Conservation (phyloP, 2,797 vertebrate genomes). For the Xyrichtys novacula region DNA sequence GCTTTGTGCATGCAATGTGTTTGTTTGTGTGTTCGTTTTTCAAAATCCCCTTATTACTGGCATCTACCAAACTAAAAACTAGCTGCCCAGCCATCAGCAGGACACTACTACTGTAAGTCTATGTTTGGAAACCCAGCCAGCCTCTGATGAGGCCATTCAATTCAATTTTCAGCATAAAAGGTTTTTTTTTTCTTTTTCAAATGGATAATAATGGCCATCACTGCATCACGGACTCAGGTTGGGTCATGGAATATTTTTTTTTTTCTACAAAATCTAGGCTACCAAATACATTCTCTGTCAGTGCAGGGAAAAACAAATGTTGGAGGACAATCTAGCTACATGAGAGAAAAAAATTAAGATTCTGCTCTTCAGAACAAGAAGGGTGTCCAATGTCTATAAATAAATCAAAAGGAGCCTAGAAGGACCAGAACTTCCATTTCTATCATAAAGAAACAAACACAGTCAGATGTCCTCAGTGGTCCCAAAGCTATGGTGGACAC, state of each 20-base stretch:
- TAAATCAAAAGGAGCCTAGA: slow-evolving; percentile 61
- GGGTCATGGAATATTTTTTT: slow-evolving; percentile 12
- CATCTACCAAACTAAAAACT: slow-evolving; percentile 15
- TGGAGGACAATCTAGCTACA: slow-evolving; percentile 5
- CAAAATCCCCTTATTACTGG: neutral
- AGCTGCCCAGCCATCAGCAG: neutral
- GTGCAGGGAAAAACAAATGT: slow-evolving; percentile 15
- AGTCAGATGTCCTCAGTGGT: slow-evolving; percentile 28
- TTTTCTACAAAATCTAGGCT: neutral
- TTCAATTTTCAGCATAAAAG: slow-evolving; percentile 13
- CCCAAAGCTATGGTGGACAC: slow-evolving; percentile 15
- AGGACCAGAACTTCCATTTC: slow-evolving; percentile 46
- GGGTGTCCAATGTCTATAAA: slow-evolving; percentile 52
- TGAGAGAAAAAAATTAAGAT: slow-evolving; percentile 11
- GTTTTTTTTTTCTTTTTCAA: slow-evolving; percentile 8
- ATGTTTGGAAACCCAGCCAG: slow-evolving; percentile 27
- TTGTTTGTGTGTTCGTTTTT: neutral
- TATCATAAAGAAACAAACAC: slow-evolving; percentile 42
- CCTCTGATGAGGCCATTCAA: slow-evolving; percentile 36
- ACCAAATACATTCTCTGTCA: slow-evolving; percentile 16
- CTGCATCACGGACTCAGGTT: slow-evolving; percentile 9
- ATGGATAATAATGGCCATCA: slow-evolving; percentile 6
- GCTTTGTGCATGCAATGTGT: neutral
- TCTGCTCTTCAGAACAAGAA: slow-evolving; percentile 40
- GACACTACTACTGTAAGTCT: slow-evolving; percentile 15